Evolutionary conservation across 2,113 vertebrate genomes (phyloP), one percentile per base, ranked within the genome.

Genomic region (Oxygymnocypris stewartii): DNA sequence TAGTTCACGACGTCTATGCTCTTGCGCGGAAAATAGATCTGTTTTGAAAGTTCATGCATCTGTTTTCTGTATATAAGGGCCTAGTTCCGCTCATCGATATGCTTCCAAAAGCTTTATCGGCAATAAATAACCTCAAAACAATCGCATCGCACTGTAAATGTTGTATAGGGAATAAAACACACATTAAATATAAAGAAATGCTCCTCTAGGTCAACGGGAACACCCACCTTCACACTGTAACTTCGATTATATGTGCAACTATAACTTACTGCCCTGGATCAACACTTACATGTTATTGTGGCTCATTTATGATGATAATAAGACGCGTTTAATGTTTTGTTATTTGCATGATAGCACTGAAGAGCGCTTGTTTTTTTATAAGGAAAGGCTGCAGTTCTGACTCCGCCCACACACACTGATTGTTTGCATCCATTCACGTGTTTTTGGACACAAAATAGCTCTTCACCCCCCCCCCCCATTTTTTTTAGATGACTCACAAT

Each of bases 1-100:
- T 80, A 42, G 31, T 42, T 23, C 28, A 67, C 6, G n/a, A 67
- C 6, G n/a, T 47, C 23, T 28, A 11, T 49, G 61, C 7, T 51
- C 63, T 35, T 82, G 59, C 79, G 35, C 37, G 59, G 79, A 81
- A 81, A 65, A 40, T 81, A 65, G 79, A 81, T 81, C 79, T 81
- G 79, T 82, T 49, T 69, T 69, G 42, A 82, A 69, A 82, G n/a
- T 82, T 49, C n/a, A 49, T 69, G 40, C 40, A 69, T 31, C 59
- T 63, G 61, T 47, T 49, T 54, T 78, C 14, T 82, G 63, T 2
- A n/a, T 59, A 14, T n/a, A 35, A 63, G 6, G 35, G 25, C 63
- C 23, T 44, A 44, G 25, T 47, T 44, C 13, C 8, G 37, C 40
- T 14, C 20, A 4, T 49, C 49, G 23, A 28, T 49, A 25, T 28